Evolutionary conservation across 1,140 invertebrate species (phyloP), one percentile per base, ranked within the genome.

Genomic region (Drosophila guanche): DNA sequence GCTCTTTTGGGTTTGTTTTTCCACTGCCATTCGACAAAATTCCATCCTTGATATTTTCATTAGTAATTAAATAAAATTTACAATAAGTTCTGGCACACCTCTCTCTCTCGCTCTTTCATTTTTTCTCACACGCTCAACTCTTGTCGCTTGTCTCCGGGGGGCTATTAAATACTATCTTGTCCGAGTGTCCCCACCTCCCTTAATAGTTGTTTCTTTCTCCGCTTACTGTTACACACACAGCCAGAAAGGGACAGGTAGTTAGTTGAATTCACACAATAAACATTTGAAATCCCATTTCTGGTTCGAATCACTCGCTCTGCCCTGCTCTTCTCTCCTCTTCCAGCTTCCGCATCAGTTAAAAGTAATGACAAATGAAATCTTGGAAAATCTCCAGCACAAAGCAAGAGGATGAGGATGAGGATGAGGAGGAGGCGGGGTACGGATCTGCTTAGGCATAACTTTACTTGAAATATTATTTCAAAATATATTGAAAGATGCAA

Each of bases 41-140:
- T 20, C 16, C 16, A 53, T 72, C 66, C 62, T 71, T 84, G 80
- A 85, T 84, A 85, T 85, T 85, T 85, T 76, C 81, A 85, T 84
- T 83, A 83, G 80, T 86, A 85, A 86, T 85, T 86, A 85, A 85
- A 79, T 76, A 86, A 85, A 84, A 85, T 86, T 85, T 85, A 86
- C 78, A 85, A 85, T 85, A 85, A 85, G 79, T 84, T 85, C 76
- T 76, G 65, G 22, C 68, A 54, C 78, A 71, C 59, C 29, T 71
- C 27, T 33, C 51, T 52, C 16, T 33, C 10, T 29, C 14, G 20
- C 41, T 42, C 6, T 76, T 59, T 76, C 6, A 42, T 46, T 46
- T 81, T 76, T 81, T 76, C 78, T 77, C 78, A 76, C 78, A 78
- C 76, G 70, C 69, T 75, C 59, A 62, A 63, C 68, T 52, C 58